phyloP scores from a whole-genome alignment of 2,113 vertebrate species.

The Perca flavescens region DNA sequence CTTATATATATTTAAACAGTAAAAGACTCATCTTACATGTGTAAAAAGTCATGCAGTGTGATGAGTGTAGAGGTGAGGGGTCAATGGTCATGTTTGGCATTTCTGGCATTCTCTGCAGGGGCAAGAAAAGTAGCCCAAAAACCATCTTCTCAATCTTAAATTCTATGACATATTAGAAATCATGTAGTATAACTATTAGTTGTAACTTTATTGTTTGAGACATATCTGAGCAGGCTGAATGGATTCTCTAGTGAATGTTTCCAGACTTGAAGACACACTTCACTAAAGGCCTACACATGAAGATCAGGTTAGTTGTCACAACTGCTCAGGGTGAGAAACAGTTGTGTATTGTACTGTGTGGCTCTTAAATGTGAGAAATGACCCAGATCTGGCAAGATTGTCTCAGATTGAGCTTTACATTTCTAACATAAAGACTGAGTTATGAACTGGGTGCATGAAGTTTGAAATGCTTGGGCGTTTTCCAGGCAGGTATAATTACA shows the following conservation, averaged over 20 bases:
- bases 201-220: background rate
- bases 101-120: slow-evolving; percentile 19
- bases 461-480: too few relatives aligned
- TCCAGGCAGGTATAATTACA: too few relatives aligned
- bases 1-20: background rate
- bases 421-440: background rate
- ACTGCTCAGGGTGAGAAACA: background rate
- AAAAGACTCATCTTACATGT: slow-evolving; percentile 1
- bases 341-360: background rate
- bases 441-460: background rate
- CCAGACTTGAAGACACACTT: background rate
- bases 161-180: background rate
- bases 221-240: background rate
- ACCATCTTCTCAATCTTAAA: background rate
- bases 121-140: background rate
- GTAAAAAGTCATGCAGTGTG: slow-evolving; percentile 6
- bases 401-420: background rate
- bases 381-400: background rate
- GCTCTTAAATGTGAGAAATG: background rate
- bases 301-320: background rate
- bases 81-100: too few relatives aligned
- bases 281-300: too few relatives aligned
- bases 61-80: too few relatives aligned
- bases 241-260: background rate
- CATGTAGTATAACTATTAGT: background rate